Evolutionary conservation across 2,113 vertebrate species (phyloP).

Genomic region (Shinisaurus crocodilurus): DNA sequence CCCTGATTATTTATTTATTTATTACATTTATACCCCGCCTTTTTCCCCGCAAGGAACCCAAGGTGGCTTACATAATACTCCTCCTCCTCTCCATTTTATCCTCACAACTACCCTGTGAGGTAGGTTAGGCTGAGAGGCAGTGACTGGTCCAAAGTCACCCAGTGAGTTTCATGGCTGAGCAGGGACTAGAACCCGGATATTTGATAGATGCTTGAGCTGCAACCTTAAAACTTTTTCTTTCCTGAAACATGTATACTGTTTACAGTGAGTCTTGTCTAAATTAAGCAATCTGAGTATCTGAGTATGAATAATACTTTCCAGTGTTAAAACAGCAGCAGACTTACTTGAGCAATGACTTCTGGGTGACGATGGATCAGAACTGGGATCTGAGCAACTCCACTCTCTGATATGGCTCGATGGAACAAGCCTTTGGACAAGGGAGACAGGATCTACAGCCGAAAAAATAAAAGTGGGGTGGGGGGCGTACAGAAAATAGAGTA

Average conservation of each 20-base stretch:
- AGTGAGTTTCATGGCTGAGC: too few species aligned
- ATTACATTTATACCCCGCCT: too few species aligned
- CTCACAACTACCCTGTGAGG: too few species aligned
- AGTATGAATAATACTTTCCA: not conserved
- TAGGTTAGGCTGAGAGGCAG: too few species aligned
- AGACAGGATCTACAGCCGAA: not conserved
- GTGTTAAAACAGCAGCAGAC: not conserved
- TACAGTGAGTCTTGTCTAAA: not conserved
- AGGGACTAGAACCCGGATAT: too few species aligned
- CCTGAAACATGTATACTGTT: too few species aligned
- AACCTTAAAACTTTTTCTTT: too few species aligned
- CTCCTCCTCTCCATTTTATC: too few species aligned
- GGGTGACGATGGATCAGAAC: not conserved
- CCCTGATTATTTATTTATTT: too few species aligned
- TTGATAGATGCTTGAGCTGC: not conserved
- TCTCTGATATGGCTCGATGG: conserved; percentile 1
- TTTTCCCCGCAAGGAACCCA: too few species aligned
- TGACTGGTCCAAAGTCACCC: too few species aligned
- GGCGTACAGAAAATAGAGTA: not conserved
- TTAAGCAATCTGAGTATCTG: not conserved
- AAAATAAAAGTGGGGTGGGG: not conserved
- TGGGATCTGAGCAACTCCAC: not conserved
- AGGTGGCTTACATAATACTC: too few species aligned
- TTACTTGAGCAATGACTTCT: not conserved
- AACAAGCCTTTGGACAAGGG: conserved; percentile 1